These are phyloP conservation scores for Gymnoscelis rufifasciata DNA, from an alignment of 2,888 invertebrate species.

Conservation along the genomic window DNA sequence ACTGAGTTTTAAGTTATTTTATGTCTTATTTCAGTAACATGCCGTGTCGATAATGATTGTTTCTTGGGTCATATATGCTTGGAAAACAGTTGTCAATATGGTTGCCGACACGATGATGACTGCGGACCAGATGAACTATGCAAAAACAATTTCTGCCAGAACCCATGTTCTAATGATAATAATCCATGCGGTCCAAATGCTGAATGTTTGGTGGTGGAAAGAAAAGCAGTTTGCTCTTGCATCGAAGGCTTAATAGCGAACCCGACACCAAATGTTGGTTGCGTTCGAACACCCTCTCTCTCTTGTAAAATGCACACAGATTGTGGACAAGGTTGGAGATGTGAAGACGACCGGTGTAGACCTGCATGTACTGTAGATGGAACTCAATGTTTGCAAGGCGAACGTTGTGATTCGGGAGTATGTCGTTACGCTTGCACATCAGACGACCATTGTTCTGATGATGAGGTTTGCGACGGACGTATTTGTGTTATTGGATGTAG, in stretches of 20 bases:
- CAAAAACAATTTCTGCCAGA: conserved; percentile 86
- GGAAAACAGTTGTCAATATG: conserved; percentile 90
- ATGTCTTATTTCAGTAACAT: conserved; percentile 82
- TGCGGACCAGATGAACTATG: conserved; percentile 92
- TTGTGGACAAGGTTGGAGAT: conserved; percentile 84
- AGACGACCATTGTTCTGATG: conserved; percentile 91
- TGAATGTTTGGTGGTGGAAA: conserved; percentile 87
- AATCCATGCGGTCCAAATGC: conserved; percentile 93
- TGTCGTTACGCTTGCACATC: conserved; percentile 91
- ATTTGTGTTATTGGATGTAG: conserved; percentile 90
- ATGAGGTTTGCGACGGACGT: conserved; percentile 91
- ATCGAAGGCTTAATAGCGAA: conserved; percentile 89
- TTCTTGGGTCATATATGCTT: conserved; percentile 94
- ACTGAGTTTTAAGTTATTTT: background rate
- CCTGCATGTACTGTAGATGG: conserved; percentile 86
- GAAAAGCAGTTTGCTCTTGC: conserved; percentile 90
- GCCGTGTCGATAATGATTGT: conserved; percentile 94
- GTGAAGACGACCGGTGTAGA: conserved; percentile 86
- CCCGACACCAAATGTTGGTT: conserved; percentile 92
- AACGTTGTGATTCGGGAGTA: conserved; percentile 85
- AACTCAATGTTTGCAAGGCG: conserved; percentile 88
- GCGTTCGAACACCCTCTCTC: conserved; percentile 87
- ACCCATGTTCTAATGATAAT: conserved; percentile 83
- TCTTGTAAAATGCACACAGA: conserved; percentile 88
- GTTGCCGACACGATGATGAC: conserved; percentile 92